phyloP scores from a whole-genome alignment of 2,797 vertebrate genomes.

The Trachurus trachurus region DNA sequence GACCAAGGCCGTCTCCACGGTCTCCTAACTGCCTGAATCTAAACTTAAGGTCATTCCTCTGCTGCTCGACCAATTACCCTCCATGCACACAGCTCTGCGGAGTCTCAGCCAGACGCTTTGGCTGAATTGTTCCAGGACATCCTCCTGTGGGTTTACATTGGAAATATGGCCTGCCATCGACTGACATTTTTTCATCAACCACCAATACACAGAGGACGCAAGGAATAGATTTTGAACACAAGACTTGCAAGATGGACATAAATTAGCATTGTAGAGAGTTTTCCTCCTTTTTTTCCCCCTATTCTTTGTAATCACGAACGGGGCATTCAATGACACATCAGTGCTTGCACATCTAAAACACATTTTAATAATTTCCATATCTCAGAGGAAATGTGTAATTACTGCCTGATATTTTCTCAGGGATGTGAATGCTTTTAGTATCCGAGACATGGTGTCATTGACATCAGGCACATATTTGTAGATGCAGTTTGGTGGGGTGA shows the following conservation, averaged over 20 bases:
- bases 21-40: constrained; percentile 80
- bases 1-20: constrained; percentile 77
- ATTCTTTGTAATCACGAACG: constrained; percentile 34
- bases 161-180: constrained; percentile 75
- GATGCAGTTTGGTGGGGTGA: constrained; percentile 67
- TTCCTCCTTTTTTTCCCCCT: constrained; percentile 16
- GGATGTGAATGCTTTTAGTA: constrained; percentile 67
- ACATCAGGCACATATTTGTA: constrained; percentile 78
- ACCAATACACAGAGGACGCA: constrained; percentile 61
- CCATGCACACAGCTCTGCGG: constrained; percentile 73
- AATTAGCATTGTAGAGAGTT: constrained; percentile 29
- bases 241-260: constrained; percentile 59
- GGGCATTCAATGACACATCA: constrained; percentile 35
- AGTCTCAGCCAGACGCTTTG: constrained; percentile 77
- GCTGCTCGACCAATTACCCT: constrained; percentile 78
- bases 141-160: constrained; percentile 79
- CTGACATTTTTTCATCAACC: constrained; percentile 76
- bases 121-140: constrained; percentile 81
- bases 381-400: constrained; percentile 74
- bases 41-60: constrained; percentile 85
- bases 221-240: constrained; percentile 59
- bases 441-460: constrained; percentile 75
- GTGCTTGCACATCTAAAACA: constrained; percentile 34
- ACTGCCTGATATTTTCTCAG: constrained; percentile 72
- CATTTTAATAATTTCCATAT: constrained; percentile 72